Evolutionary conservation across 2,888 invertebrate species (phyloP), one percentile per base, ranked within the genome.

Genomic region (Heliconius erato): DNA sequence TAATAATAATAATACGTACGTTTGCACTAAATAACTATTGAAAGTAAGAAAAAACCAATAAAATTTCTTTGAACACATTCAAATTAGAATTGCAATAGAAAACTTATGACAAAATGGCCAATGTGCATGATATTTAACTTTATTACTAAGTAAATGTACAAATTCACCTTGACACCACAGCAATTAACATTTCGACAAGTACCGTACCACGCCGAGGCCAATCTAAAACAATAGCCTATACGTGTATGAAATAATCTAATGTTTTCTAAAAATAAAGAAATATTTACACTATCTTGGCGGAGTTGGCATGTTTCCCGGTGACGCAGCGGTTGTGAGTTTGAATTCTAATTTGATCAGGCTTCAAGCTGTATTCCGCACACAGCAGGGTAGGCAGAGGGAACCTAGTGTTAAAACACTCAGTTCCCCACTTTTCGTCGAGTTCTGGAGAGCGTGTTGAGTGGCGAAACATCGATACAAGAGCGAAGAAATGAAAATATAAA

Each of bases 111-210:
- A 28, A 59, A 69, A 81, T 77, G 63, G 54, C 28, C 14, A 67
- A 28, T n/a, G 63, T 3, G 32, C 69, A 77, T 76, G 65, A 40
- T 76, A 78, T 74, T 83, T 74, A 71, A 79, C 79, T 79, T 76
- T 79, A 80, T 82, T 82, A 71, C 71, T 78, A 19, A 80, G 79
- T 49, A 82, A 83, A 84, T 83, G 78, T 83, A 82, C 79, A 79
- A 82, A 79, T 72, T 76, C 74, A 88, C 91, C 91, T 92, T 91
- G 90, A 89, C 88, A 88, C 89, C 87, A 88, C 85, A 88, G 88
- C 88, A 88, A 91, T 90, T 91, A 91, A 88, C 89, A 91, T 92
- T 93, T 91, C 86, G 87, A 88, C 87, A 89, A 91, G 90, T 87
- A 88, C 86, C 89, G 88, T 89, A 90, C 89, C 91, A 91, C 92